Evolutionary conservation across 2,888 invertebrate genomes (phyloP).

Genomic region (Eristalis pertinax): DNA sequence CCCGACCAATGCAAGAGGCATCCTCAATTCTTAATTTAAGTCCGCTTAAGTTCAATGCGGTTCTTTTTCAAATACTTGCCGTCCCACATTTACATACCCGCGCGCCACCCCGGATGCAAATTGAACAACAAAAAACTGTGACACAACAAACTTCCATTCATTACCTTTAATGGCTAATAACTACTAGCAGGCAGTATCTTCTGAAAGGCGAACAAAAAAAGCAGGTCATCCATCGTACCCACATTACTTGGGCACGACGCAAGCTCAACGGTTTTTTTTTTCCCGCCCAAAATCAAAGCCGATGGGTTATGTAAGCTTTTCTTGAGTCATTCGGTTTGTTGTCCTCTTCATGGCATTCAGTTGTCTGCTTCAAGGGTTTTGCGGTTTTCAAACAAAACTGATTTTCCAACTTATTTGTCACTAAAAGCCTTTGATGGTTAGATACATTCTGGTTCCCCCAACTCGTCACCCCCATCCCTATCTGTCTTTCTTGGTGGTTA

Average conservation of each 20-base stretch:
- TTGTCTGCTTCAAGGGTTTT: slow-evolving; percentile 27
- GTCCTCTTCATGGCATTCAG: background rate
- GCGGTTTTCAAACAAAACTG: slow-evolving; percentile 56
- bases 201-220: slow-evolving; percentile 13
- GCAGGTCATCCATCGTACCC: slow-evolving; percentile 23
- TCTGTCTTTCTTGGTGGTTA: too few relatives aligned
- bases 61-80: background rate
- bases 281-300: background rate
- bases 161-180: slow-evolving; percentile 41
- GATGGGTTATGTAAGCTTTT: background rate
- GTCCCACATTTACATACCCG: background rate
- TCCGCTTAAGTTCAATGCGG: background rate
- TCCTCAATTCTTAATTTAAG: background rate
- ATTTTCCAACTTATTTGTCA: slow-evolving; percentile 49
- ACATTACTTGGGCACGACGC: background rate
- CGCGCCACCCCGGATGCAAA: background rate
- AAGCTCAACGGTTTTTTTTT: slow-evolving; percentile 1
- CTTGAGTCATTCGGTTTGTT: background rate
- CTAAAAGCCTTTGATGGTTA: slow-evolving; percentile 55
- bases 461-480: too few relatives aligned
- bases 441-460: background rate
- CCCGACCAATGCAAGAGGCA: too few relatives aligned
- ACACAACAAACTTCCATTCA: slow-evolving; percentile 5
- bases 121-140: background rate
- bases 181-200: slow-evolving; percentile 4